phyloP scores from a whole-genome alignment of 2,797 vertebrate genomes.

The Peromyscus attwateri region DNA sequence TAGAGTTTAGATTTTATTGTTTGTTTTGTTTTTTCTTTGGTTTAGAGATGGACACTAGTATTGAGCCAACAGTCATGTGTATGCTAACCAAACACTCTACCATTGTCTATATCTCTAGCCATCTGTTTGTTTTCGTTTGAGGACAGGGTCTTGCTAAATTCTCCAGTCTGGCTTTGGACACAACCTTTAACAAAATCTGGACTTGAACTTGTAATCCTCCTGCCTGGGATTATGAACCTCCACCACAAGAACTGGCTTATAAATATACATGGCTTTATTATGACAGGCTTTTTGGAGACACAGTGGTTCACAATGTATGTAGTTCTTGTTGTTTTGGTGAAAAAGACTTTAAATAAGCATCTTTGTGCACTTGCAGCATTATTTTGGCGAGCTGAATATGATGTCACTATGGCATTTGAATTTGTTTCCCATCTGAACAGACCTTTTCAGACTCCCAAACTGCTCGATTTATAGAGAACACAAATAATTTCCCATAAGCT shows the following conservation, averaged over 20 bases:
- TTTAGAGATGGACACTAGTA: neutral
- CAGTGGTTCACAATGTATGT: neutral
- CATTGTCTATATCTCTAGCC: neutral
- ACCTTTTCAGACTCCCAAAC: neutral
- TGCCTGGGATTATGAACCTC: neutral
- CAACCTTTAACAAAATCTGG: neutral
- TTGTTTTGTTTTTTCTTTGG: neutral
- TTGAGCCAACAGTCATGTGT: neutral
- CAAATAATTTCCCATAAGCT: neutral
- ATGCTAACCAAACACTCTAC: neutral
- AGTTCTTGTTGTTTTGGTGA: neutral
- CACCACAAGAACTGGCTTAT: neutral
- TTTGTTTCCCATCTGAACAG: slow-evolving; percentile 28
- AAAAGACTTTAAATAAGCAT: slow-evolving; percentile 37
- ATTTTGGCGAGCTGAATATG: neutral
- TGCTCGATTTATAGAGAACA: neutral
- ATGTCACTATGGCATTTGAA: neutral
- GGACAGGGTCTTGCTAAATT: neutral
- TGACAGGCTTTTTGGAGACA: neutral
- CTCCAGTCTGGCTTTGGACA: neutral
- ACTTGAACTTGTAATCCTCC: neutral
- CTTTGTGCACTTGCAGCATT: neutral
- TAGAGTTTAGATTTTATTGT: neutral
- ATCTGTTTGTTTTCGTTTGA: neutral
- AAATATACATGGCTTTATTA: neutral